Percentiles rank a stretch among this genome's conserved stretches.
These are phyloP conservation scores for Heliconius hortense DNA, from an alignment of 2,888 invertebrate species.

Conservation along the genomic window DNA sequence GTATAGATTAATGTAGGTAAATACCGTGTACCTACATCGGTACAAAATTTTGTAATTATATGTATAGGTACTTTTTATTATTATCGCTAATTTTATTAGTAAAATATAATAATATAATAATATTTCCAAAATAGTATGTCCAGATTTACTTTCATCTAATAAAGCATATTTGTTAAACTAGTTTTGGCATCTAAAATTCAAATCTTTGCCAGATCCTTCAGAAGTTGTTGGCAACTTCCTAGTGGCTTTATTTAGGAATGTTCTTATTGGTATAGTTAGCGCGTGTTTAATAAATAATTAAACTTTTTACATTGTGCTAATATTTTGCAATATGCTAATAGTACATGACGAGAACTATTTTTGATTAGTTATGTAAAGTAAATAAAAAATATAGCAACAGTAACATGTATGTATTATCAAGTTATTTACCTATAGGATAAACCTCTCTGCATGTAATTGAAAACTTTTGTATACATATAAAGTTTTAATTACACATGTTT, in stretches of 20 bases:
- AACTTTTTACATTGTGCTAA: not conserved
- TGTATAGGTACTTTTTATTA: not conserved
- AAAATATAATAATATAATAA: not conserved
- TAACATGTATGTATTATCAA: not conserved
- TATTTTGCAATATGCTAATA: not conserved
- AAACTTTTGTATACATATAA: not conserved
- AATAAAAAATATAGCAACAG: not conserved
- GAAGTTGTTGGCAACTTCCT: conserved; percentile 25
- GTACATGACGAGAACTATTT: no score
- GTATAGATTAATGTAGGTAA: not conserved
- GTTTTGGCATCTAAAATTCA: conserved; percentile 25
- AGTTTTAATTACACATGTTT: not conserved
- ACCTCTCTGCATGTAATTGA: not conserved
- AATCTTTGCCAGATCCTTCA: conserved; percentile 23
- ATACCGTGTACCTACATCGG: not conserved
- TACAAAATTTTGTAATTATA: not conserved
- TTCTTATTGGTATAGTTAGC: not conserved
- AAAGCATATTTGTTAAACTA: conserved; percentile 16
- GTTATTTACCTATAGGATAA: not conserved
- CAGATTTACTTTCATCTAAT: conserved; percentile 20
- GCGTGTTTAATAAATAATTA: not conserved
- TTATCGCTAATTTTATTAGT: not conserved
- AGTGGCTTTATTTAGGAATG: conserved; percentile 5
- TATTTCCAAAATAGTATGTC: not conserved
- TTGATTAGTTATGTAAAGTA: no score